Evolutionary conservation across 2,113 vertebrate genomes (phyloP), one percentile per base, ranked within the genome.

Genomic region (Globicephala melas): DNA sequence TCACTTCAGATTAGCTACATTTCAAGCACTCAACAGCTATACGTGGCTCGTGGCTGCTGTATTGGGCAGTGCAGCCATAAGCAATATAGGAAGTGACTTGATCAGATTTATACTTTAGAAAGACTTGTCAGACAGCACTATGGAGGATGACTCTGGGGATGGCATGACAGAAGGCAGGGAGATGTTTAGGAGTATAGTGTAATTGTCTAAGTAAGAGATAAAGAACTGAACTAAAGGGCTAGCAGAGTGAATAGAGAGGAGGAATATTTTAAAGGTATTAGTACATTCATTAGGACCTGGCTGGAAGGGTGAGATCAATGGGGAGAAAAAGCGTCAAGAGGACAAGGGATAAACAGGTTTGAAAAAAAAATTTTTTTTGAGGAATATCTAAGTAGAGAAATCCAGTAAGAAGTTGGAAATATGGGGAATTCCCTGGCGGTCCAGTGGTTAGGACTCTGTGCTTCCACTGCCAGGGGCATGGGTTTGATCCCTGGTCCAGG

Each of bases 1-100:
- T 71, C 33, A 68, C 14, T 82, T 95, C 44, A 91, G 44, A 97
- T 94, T 71, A 91, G 25, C 18, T 77, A n/a, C 13, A 96, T 82
- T 85, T 91, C 28, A 81, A 79, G n/a, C 18, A 11, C 13, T 86
- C 8, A 86, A 20, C 17, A 90, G 36, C 23, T 38, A 18, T 36
- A 85, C 80, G 55, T 44, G 17, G 11, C 28, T 80, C 6, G 6
- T 47, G 21, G 44, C 18, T 82, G 79, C n/a, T 60, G 2, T 55
- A 89, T 18, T 47, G 31, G 18, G 8, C 15, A 91, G 12, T 6
- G 50, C 3, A 60, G 20, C 20, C 33, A 63, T 58, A 83, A 86
- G 68, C 12, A 89, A 80, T 1, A 44, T 0, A 38, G 68, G 33
- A 92, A 92, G 38, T 55, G 38, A 85, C 36, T 26, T 82, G 55